Evolutionary conservation across 2,797 vertebrate species (phyloP).

Genomic region (Sebastes hopkinsi): DNA sequence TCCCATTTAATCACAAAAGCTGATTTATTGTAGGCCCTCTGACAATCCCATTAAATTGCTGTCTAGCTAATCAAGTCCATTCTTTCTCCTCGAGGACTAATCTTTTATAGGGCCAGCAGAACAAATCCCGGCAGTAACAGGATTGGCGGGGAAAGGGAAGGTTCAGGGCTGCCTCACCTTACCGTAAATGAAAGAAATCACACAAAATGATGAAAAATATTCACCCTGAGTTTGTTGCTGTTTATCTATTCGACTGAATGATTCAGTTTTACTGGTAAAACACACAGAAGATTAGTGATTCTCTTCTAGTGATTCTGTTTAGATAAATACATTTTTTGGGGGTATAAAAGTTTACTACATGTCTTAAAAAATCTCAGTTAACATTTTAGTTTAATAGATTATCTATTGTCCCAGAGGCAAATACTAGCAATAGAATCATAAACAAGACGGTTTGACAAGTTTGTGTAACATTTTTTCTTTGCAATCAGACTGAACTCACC

Average conservation of each 20-base stretch:
- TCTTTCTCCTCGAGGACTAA: slow-evolving; percentile 85
- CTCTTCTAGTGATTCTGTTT: background rate
- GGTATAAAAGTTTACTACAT: background rate
- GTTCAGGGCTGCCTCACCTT: slow-evolving; percentile 41
- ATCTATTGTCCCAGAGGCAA: background rate
- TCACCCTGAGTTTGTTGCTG: slow-evolving; percentile 30
- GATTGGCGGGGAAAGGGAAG: slow-evolving; percentile 75
- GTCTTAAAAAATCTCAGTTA: background rate
- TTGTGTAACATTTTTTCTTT: background rate
- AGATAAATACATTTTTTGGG: background rate
- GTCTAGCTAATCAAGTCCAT: slow-evolving; percentile 89
- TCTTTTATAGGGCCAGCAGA: slow-evolving; percentile 84
- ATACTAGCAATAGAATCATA: background rate
- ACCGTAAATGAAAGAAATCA: slow-evolving; percentile 61
- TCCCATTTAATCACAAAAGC: slow-evolving; percentile 90
- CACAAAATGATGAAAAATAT: slow-evolving; percentile 26
- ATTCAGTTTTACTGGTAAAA: slow-evolving; percentile 38
- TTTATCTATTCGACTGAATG: background rate
- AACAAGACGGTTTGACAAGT: background rate
- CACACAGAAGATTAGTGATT: background rate
- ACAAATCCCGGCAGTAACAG: slow-evolving; percentile 84
- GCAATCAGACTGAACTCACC: background rate
- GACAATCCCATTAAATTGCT: slow-evolving; percentile 91
- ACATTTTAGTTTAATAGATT: background rate
- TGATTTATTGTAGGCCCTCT: slow-evolving; percentile 86